Conservation (phyloP, 2,797 vertebrate species). For the Pristis pectinata region DNA sequence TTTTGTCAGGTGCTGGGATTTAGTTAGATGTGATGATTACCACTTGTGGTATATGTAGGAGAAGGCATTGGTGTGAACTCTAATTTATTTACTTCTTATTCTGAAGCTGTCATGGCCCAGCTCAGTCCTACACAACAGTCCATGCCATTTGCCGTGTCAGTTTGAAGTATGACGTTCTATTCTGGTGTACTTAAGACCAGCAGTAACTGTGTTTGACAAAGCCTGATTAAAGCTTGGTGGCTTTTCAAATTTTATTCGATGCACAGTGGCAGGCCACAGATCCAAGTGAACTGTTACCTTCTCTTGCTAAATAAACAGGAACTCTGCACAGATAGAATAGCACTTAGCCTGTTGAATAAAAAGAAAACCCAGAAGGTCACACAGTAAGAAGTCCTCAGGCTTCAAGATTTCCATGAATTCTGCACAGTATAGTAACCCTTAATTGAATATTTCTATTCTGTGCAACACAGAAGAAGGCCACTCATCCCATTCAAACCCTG, state of each 20-base stretch:
- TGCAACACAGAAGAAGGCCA: not conserved
- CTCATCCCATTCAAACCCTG: not conserved
- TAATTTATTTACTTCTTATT: not conserved
- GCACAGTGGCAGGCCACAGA: not conserved
- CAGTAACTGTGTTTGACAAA: not conserved
- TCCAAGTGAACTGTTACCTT: not conserved
- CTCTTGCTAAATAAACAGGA: constrained; percentile 17
- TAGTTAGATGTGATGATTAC: not conserved
- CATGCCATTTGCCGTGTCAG: not conserved
- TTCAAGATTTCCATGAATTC: not conserved
- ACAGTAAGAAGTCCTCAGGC: not conserved
- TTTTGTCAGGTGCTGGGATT: not conserved
- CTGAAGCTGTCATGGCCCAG: not conserved
- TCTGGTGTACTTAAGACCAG: not conserved
- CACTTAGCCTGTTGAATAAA: constrained; percentile 1
- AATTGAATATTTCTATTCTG: too few species aligned
- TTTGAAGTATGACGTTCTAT: not conserved
- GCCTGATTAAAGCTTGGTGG: not conserved
- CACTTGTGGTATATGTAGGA: too few species aligned
- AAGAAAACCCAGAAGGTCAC: not conserved
- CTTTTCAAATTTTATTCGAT: constrained; percentile 5
- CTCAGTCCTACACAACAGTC: not conserved
- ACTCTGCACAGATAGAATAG: not conserved
- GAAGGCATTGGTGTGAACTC: not conserved
- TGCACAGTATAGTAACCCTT: not conserved